phyloP scores from a whole-genome alignment of 2,888 invertebrate species.

The Aphelenchoides bicaudatus region DNA sequence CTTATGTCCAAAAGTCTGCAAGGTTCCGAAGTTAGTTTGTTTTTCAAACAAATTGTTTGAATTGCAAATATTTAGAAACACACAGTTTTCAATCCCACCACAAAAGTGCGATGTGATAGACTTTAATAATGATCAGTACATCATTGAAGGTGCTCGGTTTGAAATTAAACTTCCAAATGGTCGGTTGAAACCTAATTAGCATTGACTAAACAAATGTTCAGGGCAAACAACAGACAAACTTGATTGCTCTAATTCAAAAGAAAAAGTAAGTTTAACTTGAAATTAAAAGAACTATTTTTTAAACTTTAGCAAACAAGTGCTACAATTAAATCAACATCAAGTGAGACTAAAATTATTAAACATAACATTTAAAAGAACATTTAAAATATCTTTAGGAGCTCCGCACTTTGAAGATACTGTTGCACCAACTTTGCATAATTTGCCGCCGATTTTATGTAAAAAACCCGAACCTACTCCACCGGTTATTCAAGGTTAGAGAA shows the following conservation, averaged over 20 bases:
- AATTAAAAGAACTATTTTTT: too few relatives aligned
- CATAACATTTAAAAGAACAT: too few relatives aligned
- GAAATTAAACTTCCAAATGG: conserved; percentile 6
- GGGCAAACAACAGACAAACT: background rate
- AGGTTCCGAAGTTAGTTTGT: conserved; percentile 4
- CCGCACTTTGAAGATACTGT: too few relatives aligned
- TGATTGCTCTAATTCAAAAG: background rate
- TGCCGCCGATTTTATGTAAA: too few relatives aligned
- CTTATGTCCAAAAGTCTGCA: conserved; percentile 10
- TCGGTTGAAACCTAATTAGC: background rate
- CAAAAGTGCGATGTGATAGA: conserved; percentile 2
- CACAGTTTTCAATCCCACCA: background rate
- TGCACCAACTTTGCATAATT: too few relatives aligned
- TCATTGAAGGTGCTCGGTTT: background rate
- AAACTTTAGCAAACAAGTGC: background rate
- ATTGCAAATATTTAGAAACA: background rate
- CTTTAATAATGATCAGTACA: background rate
- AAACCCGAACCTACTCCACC: too few relatives aligned
- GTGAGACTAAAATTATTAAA: background rate
- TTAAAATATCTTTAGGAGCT: too few relatives aligned
- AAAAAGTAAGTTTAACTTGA: too few relatives aligned
- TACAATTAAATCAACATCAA: background rate
- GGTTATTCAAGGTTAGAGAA: too few relatives aligned
- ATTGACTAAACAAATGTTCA: background rate
- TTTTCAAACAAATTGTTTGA: background rate